These are phyloP conservation scores for Limanda limanda DNA, from an alignment of 2,113 vertebrate genomes.

Conservation along the genomic window DNA sequence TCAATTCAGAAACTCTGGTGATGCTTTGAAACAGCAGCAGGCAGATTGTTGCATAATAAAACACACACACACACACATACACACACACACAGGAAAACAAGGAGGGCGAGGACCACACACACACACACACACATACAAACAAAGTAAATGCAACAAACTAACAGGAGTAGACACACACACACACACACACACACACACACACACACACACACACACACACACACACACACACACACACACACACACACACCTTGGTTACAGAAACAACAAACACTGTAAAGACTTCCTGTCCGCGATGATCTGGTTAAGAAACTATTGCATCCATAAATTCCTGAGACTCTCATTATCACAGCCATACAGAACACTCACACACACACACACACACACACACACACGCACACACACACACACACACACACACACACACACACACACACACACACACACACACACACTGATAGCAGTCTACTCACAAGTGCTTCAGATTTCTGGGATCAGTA, in stretches of 20 bases:
- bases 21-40: constrained; percentile 14
- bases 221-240: background rate
- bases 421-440: background rate
- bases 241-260: constrained; percentile 4
- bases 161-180: background rate
- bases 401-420: background rate
- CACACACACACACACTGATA: constrained; percentile 25
- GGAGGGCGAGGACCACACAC: constrained; percentile 30
- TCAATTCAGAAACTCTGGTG: constrained; percentile 33
- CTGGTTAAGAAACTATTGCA: constrained; percentile 27
- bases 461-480: constrained; percentile 60
- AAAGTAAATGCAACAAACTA: background rate
- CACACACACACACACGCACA: constrained; percentile 24
- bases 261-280: constrained; percentile 14
- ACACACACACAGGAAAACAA: constrained; percentile 46
- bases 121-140: background rate
- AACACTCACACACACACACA: background rate
- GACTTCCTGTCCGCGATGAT: background rate
- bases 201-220: background rate
- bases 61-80: constrained; percentile 26
- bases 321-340: constrained; percentile 30
- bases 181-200: background rate
- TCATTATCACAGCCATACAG: too few relatives aligned
- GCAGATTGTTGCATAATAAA: constrained; percentile 51
- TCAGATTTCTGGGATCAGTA: constrained; percentile 23